Evolutionary conservation across 2,888 invertebrate genomes (phyloP).

Genomic region (Hemithea aestivaria): DNA sequence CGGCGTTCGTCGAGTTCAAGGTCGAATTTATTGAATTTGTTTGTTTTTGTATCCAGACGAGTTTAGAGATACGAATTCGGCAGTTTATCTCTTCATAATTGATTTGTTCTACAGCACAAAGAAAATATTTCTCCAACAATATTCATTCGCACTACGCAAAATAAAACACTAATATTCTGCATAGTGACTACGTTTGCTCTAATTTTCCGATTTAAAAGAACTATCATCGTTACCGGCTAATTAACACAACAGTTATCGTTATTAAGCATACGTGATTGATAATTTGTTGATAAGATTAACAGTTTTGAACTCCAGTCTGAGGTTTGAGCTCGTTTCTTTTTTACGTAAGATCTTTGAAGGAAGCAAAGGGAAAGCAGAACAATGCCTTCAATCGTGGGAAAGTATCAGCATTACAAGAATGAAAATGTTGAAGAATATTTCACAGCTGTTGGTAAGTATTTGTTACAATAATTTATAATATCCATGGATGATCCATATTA

Average conservation of each 20-base stretch:
- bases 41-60: too few relatives aligned
- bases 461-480: neutral
- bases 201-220: slow-evolving; percentile 1
- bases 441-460: slow-evolving; percentile 76
- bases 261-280: slow-evolving; percentile 26
- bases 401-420: slow-evolving; percentile 81
- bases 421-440: slow-evolving; percentile 84
- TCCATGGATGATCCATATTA: too few relatives aligned
- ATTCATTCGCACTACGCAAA: too few relatives aligned
- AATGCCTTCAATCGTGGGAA: slow-evolving; percentile 80
- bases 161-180: neutral
- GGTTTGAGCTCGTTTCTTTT: slow-evolving; percentile 1
- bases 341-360: neutral
- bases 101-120: too few relatives aligned
- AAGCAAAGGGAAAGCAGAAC: slow-evolving; percentile 15
- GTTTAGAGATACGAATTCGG: too few relatives aligned
- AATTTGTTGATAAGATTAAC: slow-evolving; percentile 24
- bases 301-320: slow-evolving; percentile 4
- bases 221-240: slow-evolving; percentile 9
- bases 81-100: too few relatives aligned
- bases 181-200: slow-evolving; percentile 1
- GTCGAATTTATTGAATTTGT: neutral
- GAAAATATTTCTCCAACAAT: too few relatives aligned
- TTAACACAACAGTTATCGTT: slow-evolving; percentile 14
- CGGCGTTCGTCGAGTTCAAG: too few relatives aligned